Conservation (phyloP, 2,113 vertebrate species). For the Sander vitreus region DNA sequence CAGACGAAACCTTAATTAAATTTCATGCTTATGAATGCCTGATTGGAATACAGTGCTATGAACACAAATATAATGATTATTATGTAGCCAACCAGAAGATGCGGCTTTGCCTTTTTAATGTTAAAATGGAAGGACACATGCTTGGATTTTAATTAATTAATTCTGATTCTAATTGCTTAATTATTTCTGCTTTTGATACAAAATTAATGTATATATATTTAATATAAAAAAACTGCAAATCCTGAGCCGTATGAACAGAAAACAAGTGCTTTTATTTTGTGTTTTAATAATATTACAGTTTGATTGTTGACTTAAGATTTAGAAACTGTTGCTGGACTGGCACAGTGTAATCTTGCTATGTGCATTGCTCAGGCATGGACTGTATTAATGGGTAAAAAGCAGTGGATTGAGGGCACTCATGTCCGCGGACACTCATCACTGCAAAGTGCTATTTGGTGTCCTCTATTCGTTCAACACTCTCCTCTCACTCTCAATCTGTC, state of each 20-base stretch:
- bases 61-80: constrained; percentile 33
- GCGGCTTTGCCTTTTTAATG: constrained; percentile 22
- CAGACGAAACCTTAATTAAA: constrained; percentile 45
- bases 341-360: constrained; percentile 15
- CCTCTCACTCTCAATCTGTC: constrained; percentile 63
- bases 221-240: constrained; percentile 3
- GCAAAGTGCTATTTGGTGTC: constrained; percentile 83
- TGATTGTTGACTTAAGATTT: not conserved
- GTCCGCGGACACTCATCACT: constrained; percentile 70
- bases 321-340: constrained; percentile 7
- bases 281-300: not conserved
- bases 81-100: not conserved
- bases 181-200: constrained; percentile 13
- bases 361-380: constrained; percentile 12
- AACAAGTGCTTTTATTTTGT: not conserved
- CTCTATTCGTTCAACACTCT: constrained; percentile 58
- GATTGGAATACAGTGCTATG: constrained; percentile 18
- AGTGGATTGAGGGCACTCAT: constrained; percentile 59
- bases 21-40: constrained; percentile 38
- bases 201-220: not conserved
- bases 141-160: constrained; percentile 34
- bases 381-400: constrained; percentile 64
- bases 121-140: constrained; percentile 23
- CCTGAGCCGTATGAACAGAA: not conserved
- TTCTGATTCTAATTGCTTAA: constrained; percentile 26